Percentiles rank a stretch among this genome's conserved stretches.
Conservation (phyloP, 2,113 vertebrate genomes). For the Elgaria multicarinata region DNA sequence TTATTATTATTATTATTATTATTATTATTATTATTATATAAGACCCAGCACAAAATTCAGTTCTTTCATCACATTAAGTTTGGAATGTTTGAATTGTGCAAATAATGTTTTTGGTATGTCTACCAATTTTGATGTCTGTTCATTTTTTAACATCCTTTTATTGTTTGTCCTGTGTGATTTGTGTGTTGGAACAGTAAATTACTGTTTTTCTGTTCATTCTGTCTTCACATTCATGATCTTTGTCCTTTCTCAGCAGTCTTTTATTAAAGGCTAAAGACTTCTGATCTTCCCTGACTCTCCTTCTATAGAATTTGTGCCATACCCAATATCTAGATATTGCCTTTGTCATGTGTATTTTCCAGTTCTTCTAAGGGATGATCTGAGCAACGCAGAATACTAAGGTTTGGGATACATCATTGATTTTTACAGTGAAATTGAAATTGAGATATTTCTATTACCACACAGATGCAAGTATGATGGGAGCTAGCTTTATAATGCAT, state of each 20-base stretch:
- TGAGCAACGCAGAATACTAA: background rate
- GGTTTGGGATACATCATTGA: background rate
- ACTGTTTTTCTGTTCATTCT: background rate
- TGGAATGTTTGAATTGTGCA: background rate
- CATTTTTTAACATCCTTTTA: background rate
- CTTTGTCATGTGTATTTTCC: background rate
- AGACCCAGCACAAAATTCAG: background rate
- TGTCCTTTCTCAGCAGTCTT: background rate
- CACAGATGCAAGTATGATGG: background rate
- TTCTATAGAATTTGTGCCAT: background rate
- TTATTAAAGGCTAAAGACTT: conserved; percentile 1
- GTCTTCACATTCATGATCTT: background rate
- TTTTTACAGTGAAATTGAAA: background rate
- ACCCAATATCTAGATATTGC: background rate
- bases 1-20: background rate
- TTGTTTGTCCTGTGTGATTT: background rate
- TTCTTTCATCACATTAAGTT: background rate
- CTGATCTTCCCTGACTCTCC: background rate
- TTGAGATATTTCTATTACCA: background rate
- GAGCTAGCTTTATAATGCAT: background rate
- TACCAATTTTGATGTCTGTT: conserved; percentile 2
- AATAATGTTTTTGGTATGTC: background rate
- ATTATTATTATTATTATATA: background rate
- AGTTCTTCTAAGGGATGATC: background rate
- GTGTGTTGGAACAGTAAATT: background rate